phyloP scores from a whole-genome alignment of 2,888 invertebrate genomes.

The Caenorhabditis angaria region DNA sequence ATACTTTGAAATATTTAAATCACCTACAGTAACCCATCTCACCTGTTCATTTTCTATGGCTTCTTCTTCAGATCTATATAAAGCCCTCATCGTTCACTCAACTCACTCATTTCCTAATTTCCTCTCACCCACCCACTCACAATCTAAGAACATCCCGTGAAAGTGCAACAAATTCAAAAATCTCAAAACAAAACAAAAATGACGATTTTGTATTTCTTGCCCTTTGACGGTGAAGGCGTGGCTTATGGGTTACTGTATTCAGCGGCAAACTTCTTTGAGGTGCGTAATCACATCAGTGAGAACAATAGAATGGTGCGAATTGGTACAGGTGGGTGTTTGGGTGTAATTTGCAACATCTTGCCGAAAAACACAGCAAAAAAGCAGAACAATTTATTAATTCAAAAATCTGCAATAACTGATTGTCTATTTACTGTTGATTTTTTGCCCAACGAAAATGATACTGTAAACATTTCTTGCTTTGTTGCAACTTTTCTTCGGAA shows the following conservation, averaged over 20 bases:
- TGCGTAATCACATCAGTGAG: slow-evolving; percentile 9
- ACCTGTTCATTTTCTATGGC: neutral
- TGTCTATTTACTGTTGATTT: neutral
- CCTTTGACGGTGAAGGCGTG: neutral
- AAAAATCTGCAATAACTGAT: neutral
- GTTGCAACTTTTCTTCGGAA: neutral
- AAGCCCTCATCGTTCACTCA: neutral
- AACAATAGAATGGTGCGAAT: slow-evolving; percentile 8
- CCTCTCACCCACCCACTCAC: neutral
- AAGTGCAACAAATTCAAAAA: neutral
- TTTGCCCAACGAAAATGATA: neutral
- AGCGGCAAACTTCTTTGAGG: neutral
- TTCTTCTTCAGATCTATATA: neutral
- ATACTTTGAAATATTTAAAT: too few species aligned
- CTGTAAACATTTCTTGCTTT: neutral
- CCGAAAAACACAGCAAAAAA: too few species aligned
- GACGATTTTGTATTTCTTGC: slow-evolving; percentile 1
- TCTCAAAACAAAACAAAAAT: neutral
- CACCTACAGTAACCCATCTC: neutral
- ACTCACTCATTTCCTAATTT: neutral
- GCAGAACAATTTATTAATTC: too few species aligned
- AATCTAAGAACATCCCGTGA: neutral
- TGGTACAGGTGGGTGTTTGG: neutral
- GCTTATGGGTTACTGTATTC: neutral
- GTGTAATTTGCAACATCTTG: neutral